Evolutionary conservation across 2,797 vertebrate species (phyloP), one percentile per base, ranked within the genome.

Genomic region (Mormyrus proboscirostris): DNA sequence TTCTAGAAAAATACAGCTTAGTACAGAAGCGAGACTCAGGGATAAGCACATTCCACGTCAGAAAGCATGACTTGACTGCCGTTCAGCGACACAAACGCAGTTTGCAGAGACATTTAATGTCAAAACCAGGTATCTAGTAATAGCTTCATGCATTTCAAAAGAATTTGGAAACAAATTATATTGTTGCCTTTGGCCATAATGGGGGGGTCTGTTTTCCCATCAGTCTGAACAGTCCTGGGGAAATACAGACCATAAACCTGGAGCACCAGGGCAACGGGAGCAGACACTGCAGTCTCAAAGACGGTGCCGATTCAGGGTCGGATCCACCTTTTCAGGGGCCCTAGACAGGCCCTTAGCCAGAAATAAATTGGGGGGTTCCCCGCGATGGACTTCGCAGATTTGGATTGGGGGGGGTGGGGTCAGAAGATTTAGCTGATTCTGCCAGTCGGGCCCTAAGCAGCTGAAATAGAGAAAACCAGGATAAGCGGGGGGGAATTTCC

Each of bases 71-170:
- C 29, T 44, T 79, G n/a, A 38, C 38, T 19, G 73, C 38, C 38
- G n/a, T 14, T 22, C n/a, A 47, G 82, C 82, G 2, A 12, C 19
- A 73, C 22, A 86, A 57, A 86, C 5, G 19, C 53, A 12, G 87
- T 73, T 88, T 90, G 91, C 65, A 91, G 89, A 89, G 86, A 69
- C 91, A 90, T 89, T 89, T 86, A 25, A 55, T 91, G 91, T 86
- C 88, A 38, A 92, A 91, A 89, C 88, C 90, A 91, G 90, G 91
- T 92, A 90, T 93, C 92, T 93, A 93, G 90, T 89, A 92, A 89
- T 57, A 89, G 88, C 89, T 92, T 92, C 44, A 88, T 90, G 91
- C 89, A 92, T 91, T 93, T 93, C 91, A 93, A 93, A 92, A 90
- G 89, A 89, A 90, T 65, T 87, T 10, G 90, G 87, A 91, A 93